Evolutionary conservation across 1,140 invertebrate genomes (phyloP), one percentile per base, ranked within the genome.

Genomic region (Macrosteles quadrilineatus): DNA sequence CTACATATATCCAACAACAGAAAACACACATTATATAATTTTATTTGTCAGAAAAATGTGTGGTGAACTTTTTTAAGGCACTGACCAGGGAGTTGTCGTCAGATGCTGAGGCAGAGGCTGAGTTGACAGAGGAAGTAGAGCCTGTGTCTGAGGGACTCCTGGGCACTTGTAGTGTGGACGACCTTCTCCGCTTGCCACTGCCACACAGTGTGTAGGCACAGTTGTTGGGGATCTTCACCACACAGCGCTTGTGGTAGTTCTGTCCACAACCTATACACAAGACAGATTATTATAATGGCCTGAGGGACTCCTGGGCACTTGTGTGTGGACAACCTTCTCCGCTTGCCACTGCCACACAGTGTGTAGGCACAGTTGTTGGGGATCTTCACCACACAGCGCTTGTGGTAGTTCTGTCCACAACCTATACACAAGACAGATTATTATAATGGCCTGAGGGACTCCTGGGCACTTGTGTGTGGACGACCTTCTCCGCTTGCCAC

Each of bases 231-330:
- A 99, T 95, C 83, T 98, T 98, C 71, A 97, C 94, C 63, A 97
- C 97, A 84, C 98, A 99, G 57, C 97, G 86, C 81, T 99, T 99
- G 84, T 99, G 98, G 84, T 96, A 99, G 84, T 98, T 98, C 78
- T 96, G 87, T 11, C 96, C 92, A 85, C 97, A 99, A 73, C 95
- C 96, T 98, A 80, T 36, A 81, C 81, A 75, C 50, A 63, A 70
- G 70, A 29, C 14, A 36, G 43, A 65, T 66, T 25, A 72, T n/a
- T n/a, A n/a, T n/a, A n/a, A n/a, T n/a, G n/a, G n/a, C n/a, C n/a
- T n/a, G n/a, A n/a, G n/a, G n/a, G n/a, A n/a, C n/a, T n/a, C n/a
- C n/a, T n/a, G n/a, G n/a, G n/a, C n/a, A n/a, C n/a, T n/a, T n/a
- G n/a, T n/a, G n/a, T n/a, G n/a, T n/a, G n/a, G n/a, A n/a, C n/a